Evolutionary conservation across 2,797 vertebrate genomes (phyloP).

Genomic region (Phoebastria nigripes): DNA sequence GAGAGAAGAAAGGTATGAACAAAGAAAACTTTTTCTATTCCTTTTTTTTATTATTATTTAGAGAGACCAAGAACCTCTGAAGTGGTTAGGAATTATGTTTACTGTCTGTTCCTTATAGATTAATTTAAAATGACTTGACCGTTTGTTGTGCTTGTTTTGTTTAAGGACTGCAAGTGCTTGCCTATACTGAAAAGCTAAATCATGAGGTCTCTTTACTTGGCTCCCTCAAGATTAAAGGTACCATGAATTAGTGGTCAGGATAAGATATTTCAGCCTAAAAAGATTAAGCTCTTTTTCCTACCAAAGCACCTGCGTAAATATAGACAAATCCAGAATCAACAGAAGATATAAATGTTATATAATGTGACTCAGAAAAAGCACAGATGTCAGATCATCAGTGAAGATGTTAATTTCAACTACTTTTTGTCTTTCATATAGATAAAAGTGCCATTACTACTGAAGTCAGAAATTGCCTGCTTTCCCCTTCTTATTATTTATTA

Average conservation of each 20-base stretch:
- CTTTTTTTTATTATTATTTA: neutral
- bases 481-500: neutral
- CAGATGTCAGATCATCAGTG: neutral
- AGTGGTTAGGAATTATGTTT: neutral
- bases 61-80: neutral
- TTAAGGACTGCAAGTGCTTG: neutral
- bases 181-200: neutral
- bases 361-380: neutral
- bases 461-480: neutral
- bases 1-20: neutral
- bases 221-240: neutral
- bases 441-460: neutral
- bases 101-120: neutral
- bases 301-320: conserved; percentile 1
- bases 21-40: neutral
- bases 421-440: neutral
- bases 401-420: neutral
- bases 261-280: neutral
- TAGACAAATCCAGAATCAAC: neutral
- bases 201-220: neutral
- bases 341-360: neutral
- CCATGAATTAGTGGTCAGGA: neutral
- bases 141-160: neutral
- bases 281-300: neutral
- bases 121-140: neutral